Base-by-base conservation (phyloP, 2,888 invertebrate genomes). In the Coenonympha glycerion region DNA sequence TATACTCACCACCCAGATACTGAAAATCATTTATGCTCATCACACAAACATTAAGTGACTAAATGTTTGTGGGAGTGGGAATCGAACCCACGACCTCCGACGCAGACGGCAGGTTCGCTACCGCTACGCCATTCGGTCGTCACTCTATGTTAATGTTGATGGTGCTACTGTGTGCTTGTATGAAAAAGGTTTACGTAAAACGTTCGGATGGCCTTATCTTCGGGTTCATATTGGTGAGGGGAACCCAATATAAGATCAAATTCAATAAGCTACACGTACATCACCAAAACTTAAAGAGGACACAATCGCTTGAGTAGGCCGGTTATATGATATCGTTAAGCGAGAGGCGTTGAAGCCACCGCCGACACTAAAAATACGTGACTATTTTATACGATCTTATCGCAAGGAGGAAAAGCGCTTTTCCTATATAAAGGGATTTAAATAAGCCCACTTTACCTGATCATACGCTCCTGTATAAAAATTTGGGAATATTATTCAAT, bases 341-440 rank as follows among this genome's bases (percentile, higher is more conserved):
- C 67, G 67, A 69, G 72, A 70, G 73, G 76, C 72, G 68, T 59
- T 49, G 60, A 60, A 66, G 61, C 64, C 63, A 37, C 36, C 62
- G 64, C 36, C 62, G 64, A 62, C 63, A 64, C 75, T 76, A 78
- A 80, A 80, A 80, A 80, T 81, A 83, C 83, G 83, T 82, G 84
- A 84, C 76, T 78, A 74, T 66, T 74, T 78, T 83, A 70, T 76
- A 73, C 68, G 73, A 79, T 76, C 51, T 36, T 56, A 73, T 68
- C 69, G 57, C 60, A 64, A 63, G 76, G 70, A 77, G 74, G 78
- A 83, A 81, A 81, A 76, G 30, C 71, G 69, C 74, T 75, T 69
- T n/a, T 71, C 28, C 46, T 36, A 37, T 46, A 37, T 37, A 28
- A 60, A 53, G 55, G 54, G 52, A 58, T 57, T 58, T 55, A 45